These are phyloP conservation scores for Recurvirostra avosetta DNA, from an alignment of 2,113 vertebrate species.

Conservation along the genomic window DNA sequence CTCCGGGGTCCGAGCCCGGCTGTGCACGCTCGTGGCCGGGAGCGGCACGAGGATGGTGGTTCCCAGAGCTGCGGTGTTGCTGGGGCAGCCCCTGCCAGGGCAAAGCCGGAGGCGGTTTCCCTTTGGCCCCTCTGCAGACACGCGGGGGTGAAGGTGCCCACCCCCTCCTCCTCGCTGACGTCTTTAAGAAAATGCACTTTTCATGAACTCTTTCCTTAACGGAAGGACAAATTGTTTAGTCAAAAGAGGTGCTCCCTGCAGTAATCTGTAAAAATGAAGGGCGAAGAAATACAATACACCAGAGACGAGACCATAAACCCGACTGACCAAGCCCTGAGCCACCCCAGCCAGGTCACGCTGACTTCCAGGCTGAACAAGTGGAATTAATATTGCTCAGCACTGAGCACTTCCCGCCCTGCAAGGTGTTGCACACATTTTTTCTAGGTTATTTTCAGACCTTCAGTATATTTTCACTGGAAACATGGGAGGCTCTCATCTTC, in stretches of 20 bases:
- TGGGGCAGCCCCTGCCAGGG: background rate
- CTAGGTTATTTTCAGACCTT: background rate
- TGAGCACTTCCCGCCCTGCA: background rate
- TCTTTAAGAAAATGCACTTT: background rate
- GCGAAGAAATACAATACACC: background rate
- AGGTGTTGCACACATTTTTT: background rate
- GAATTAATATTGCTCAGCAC: background rate
- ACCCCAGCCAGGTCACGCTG: background rate
- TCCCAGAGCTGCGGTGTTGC: rapidly evolving
- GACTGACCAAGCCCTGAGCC: background rate
- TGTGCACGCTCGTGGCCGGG: background rate
- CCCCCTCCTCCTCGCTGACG: background rate
- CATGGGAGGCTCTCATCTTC: background rate
- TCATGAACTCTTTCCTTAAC: background rate
- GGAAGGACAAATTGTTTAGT: background rate
- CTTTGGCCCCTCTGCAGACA: background rate
- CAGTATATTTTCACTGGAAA: background rate
- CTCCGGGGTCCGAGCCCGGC: background rate
- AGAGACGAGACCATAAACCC: background rate
- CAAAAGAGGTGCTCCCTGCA: background rate
- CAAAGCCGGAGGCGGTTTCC: background rate
- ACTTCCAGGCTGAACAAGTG: background rate
- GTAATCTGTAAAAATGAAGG: background rate
- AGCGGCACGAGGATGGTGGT: background rate
- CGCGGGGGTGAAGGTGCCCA: background rate